Percentiles rank a stretch among this genome's conserved stretches.
These are phyloP conservation scores for Corythoichthys intestinalis DNA, from an alignment of 2,113 vertebrate genomes.

Conservation along the genomic window DNA sequence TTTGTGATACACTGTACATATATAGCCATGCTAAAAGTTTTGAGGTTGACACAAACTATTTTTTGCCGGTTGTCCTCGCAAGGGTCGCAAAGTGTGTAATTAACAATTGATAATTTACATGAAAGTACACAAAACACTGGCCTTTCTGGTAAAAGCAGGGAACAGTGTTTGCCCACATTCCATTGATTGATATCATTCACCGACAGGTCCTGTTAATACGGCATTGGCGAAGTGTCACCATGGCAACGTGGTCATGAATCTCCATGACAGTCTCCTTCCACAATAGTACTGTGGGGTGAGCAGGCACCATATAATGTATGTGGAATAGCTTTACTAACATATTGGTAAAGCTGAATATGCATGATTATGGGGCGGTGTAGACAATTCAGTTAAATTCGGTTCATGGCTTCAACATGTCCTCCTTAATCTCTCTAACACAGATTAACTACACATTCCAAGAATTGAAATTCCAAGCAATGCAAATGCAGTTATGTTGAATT, in stretches of 20 bases:
- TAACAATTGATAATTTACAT: slow-evolving; percentile 1
- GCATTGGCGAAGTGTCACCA: slow-evolving; percentile 55
- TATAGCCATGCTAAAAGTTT: no score
- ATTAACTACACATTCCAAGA: slow-evolving; percentile 32
- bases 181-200: slow-evolving; percentile 37
- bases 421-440: not conserved
- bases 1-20: no score
- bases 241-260: slow-evolving; percentile 63
- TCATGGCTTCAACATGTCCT: slow-evolving; percentile 16
- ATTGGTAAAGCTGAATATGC: slow-evolving; percentile 44
- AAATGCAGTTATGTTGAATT: no score
- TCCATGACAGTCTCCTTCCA: slow-evolving; percentile 52
- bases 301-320: slow-evolving; percentile 8
- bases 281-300: slow-evolving; percentile 13
- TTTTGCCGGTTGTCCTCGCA: no score
- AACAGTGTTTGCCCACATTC: slow-evolving; percentile 26
- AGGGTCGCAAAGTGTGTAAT: not conserved
- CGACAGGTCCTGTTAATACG: slow-evolving; percentile 32
- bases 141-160: slow-evolving; percentile 30
- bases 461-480: not conserved
- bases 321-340: slow-evolving; percentile 36
- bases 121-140: not conserved
- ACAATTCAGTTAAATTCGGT: slow-evolving; percentile 36
- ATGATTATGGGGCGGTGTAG: slow-evolving; percentile 18
- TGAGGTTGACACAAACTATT: no score